phyloP scores from a whole-genome alignment of 2,113 vertebrate genomes.

The Kobus ellipsiprymnus region DNA sequence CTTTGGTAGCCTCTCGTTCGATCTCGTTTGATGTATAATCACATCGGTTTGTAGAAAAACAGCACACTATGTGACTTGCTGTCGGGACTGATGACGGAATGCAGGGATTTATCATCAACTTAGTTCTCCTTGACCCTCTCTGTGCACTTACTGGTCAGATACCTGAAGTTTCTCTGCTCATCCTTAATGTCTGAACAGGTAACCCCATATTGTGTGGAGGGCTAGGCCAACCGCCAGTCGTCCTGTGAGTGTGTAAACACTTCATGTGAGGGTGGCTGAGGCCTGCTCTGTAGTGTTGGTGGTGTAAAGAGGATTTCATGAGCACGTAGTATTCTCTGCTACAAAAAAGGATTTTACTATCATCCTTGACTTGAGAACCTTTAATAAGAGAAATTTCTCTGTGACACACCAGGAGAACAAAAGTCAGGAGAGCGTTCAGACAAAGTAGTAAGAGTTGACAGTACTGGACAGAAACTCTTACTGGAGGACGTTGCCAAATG shows the following conservation, averaged over 20 bases:
- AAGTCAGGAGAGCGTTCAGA: neutral
- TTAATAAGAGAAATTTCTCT: neutral
- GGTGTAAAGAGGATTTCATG: neutral
- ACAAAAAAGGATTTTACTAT: neutral
- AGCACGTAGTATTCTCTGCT: neutral
- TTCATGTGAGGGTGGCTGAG: neutral
- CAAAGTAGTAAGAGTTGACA: neutral
- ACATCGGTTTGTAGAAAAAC: neutral
- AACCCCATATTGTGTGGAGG: neutral
- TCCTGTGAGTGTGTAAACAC: accelerated
- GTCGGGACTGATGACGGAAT: neutral
- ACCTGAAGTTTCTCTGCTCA: neutral
- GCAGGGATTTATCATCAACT: neutral
- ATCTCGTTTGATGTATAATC: neutral
- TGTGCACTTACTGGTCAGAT: neutral
- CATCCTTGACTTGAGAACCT: neutral
- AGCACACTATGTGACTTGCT: neutral
- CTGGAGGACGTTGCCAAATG: neutral
- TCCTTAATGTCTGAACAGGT: neutral
- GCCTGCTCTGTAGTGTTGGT: accelerated
- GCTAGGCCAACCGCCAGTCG: neutral
- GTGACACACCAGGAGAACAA: neutral
- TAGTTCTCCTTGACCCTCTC: neutral
- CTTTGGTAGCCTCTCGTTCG: neutral
- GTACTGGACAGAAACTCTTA: neutral